phyloP scores from a whole-genome alignment of 2,888 invertebrate species.

The Octodonta nipae region DNA sequence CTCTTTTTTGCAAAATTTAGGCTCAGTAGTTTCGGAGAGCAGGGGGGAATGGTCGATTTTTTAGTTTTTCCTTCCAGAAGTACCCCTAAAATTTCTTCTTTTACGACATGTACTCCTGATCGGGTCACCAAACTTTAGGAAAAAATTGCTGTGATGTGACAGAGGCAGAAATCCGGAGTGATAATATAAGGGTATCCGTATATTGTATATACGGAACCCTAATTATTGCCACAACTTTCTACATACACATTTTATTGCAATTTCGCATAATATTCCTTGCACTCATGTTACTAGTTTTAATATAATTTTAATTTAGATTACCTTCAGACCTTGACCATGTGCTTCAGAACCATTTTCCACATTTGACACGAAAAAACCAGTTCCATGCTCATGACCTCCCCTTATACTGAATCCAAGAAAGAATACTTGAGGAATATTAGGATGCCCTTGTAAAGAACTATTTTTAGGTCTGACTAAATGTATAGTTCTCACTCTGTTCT shows the following conservation, averaged over 20 bases:
- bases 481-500: slow-evolving; percentile 45
- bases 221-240: too few species aligned
- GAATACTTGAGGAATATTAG: slow-evolving; percentile 28
- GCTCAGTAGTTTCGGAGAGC: too few species aligned
- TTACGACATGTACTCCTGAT: too few species aligned
- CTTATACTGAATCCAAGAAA: slow-evolving; percentile 74
- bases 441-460: slow-evolving; percentile 39
- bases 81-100: too few species aligned
- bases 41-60: too few species aligned
- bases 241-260: slow-evolving; percentile 2
- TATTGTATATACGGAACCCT: too few species aligned
- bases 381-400: slow-evolving; percentile 80
- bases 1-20: too few species aligned
- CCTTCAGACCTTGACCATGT: slow-evolving; percentile 72
- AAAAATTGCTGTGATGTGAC: neutral
- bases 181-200: too few species aligned
- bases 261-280: neutral
- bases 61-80: too few species aligned
- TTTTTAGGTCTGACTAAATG: slow-evolving; percentile 41
- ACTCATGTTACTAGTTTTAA: neutral
- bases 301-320: slow-evolving; percentile 26
- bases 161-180: too few species aligned
- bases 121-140: neutral
- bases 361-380: slow-evolving; percentile 83
- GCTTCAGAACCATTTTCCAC: slow-evolving; percentile 81